Conservation (phyloP, 2,113 vertebrate species). For the Ageneiosus marmoratus region DNA sequence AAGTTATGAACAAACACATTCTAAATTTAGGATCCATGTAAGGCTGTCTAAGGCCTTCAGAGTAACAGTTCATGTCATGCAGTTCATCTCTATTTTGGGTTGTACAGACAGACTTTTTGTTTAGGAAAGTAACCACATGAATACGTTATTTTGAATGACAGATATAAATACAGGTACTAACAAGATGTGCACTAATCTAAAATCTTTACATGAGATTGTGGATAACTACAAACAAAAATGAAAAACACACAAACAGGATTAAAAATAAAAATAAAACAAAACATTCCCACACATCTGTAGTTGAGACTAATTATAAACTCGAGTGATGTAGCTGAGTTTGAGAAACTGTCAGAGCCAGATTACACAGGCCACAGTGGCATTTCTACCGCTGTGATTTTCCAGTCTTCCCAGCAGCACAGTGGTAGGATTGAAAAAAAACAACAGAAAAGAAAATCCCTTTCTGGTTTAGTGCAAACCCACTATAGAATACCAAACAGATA, state of each 20-base stretch:
- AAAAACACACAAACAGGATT: not conserved
- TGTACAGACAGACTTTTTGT: not conserved
- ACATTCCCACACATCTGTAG: not conserved
- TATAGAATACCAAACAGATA: not conserved
- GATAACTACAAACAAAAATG: not conserved
- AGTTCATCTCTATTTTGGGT: not conserved
- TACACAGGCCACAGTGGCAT: not conserved
- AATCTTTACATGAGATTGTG: not conserved
- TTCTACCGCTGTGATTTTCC: not conserved
- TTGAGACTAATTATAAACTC: not conserved
- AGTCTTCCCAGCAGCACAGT: not conserved
- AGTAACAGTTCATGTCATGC: not conserved
- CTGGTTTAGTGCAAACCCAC: not conserved
- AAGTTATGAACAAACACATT: not conserved
- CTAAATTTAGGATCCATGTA: not conserved
- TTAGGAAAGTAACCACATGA: not conserved
- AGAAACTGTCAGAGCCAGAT: not conserved
- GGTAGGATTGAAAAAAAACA: not conserved
- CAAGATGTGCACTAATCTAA: not conserved
- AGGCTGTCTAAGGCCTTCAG: not conserved
- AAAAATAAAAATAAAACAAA: not conserved
- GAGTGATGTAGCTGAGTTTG: not conserved
- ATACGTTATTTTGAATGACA: not conserved
- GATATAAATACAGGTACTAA: not conserved
- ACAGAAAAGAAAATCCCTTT: not conserved